Conservation (phyloP, 2,113 vertebrate species). For the Paracanthobrama guichenoti region DNA sequence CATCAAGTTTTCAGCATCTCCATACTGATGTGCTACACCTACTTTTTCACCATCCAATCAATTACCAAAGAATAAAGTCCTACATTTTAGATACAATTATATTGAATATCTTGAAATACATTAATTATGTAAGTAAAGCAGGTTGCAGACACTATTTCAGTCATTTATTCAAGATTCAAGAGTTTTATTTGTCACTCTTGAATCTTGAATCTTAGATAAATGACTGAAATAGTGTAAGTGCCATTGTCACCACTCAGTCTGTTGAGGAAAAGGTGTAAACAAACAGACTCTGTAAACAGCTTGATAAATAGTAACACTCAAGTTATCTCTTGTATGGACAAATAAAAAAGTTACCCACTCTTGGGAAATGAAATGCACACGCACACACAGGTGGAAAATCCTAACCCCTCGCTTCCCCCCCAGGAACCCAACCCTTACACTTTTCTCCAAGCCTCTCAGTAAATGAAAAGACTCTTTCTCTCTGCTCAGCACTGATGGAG, state of each 20-base stretch:
- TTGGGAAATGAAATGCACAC: background rate
- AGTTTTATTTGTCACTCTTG: no score
- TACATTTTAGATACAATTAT: background rate
- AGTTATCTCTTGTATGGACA: background rate
- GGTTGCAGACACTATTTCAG: background rate
- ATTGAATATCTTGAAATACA: background rate
- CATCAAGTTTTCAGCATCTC: background rate
- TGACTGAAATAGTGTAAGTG: no score
- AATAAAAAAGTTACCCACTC: background rate
- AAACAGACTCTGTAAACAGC: background rate
- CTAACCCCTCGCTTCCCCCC: background rate
- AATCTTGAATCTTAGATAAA: no score
- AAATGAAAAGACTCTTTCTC: conserved; percentile 35
- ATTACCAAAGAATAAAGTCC: background rate
- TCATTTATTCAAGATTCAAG: no score
- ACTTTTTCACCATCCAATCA: background rate
- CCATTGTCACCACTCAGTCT: background rate
- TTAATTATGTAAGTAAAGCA: background rate
- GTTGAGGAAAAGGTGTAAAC: conserved; percentile 7
- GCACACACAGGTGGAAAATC: background rate
- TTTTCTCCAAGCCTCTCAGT: conserved; percentile 1
- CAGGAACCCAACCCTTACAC: background rate
- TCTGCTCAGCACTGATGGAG: conserved; percentile 40
- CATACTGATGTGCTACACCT: background rate
- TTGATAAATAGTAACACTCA: background rate